Evolutionary conservation across 2,113 vertebrate genomes (phyloP).

Genomic region (Rhizomys pruinosus): DNA sequence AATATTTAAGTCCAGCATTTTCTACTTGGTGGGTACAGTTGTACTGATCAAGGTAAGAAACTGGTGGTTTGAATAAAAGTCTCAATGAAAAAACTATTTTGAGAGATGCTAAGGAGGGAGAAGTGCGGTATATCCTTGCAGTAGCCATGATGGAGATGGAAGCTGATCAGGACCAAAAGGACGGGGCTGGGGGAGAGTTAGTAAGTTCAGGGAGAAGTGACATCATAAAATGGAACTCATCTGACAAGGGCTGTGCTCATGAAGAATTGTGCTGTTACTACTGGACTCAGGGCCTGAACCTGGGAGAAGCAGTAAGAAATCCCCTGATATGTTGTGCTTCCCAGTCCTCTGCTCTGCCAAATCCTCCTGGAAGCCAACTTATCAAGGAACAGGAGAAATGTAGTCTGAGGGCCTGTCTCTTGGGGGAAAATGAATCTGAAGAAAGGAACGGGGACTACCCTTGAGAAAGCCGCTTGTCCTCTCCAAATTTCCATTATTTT

Average conservation of each 20-base stretch:
- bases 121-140: neutral
- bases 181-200: neutral
- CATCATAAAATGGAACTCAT: neutral
- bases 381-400: neutral
- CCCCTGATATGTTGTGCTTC: neutral
- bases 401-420: neutral
- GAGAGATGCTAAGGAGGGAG: neutral
- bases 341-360: neutral
- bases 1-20: constrained; percentile 51
- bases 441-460: neutral
- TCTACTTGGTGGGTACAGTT: neutral
- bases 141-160: neutral
- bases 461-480: neutral
- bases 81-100: neutral
- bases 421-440: neutral
- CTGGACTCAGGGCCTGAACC: neutral
- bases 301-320: neutral
- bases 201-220: neutral
- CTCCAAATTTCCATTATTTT: neutral
- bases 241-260: neutral
- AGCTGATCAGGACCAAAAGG: neutral
- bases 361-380: neutral
- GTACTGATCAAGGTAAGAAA: neutral
- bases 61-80: neutral
- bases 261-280: neutral